phyloP scores from a whole-genome alignment of 2,113 vertebrate species.

The Burhinus oedicnemus region DNA sequence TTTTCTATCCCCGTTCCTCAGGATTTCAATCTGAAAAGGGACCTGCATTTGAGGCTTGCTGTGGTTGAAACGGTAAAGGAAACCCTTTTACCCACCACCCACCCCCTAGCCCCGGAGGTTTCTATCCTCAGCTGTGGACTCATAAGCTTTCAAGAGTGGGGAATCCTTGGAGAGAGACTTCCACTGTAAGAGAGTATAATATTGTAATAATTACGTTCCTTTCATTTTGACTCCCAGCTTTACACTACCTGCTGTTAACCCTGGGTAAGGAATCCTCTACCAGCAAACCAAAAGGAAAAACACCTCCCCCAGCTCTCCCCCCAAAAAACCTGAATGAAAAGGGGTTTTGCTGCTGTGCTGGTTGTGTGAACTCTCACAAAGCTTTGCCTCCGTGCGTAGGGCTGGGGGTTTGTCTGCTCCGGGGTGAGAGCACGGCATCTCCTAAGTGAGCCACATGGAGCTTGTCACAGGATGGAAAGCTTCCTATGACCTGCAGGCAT shows the following conservation, averaged over 20 bases:
- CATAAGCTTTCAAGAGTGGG: neutral
- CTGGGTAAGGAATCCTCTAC: neutral
- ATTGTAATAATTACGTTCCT: neutral
- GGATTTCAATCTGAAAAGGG: neutral
- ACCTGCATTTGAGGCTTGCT: neutral
- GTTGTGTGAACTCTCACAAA: neutral
- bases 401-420: neutral
- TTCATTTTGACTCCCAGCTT: neutral
- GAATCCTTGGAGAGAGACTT: neutral
- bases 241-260: neutral
- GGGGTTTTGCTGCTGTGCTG: neutral
- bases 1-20: neutral
- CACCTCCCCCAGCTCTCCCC: neutral
- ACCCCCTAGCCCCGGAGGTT: neutral
- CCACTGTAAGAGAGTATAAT: neutral
- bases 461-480: neutral
- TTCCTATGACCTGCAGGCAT: neutral
- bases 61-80: neutral
- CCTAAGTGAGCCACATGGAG: neutral
- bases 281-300: neutral
- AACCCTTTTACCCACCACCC: neutral
- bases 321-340: neutral
- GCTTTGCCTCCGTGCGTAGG: neutral
- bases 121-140: neutral
- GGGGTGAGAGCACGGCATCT: neutral